phyloP scores from a whole-genome alignment of 2,888 invertebrate genomes.

The Gymnosoma rotundatum region DNA sequence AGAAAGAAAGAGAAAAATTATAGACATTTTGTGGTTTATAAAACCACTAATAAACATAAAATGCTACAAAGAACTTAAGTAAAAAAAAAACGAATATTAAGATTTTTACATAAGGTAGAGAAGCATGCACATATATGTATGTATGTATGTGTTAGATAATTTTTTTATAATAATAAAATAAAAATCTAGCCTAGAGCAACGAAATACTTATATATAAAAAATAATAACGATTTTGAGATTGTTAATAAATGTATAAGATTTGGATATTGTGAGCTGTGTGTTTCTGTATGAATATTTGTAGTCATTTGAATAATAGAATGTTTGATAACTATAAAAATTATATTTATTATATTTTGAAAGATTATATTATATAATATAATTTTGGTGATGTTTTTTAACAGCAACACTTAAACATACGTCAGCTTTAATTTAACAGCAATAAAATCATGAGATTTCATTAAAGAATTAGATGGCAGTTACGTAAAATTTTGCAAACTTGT shows the following conservation, averaged over 20 bases:
- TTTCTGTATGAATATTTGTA: too few relatives aligned
- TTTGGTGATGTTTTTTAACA: constrained; percentile 50
- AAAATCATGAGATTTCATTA: neutral
- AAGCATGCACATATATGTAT: neutral
- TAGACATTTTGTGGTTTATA: constrained; percentile 54
- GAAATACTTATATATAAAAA: neutral
- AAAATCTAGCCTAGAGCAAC: constrained; percentile 1
- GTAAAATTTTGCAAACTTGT: too few relatives aligned
- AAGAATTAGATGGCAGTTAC: neutral
- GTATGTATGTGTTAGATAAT: too few relatives aligned
- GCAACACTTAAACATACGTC: constrained; percentile 7
- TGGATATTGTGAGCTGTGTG: too few relatives aligned
- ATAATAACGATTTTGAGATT: constrained; percentile 33
- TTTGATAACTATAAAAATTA: too few relatives aligned
- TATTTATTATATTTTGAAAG: constrained; percentile 33
- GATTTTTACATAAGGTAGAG: neutral
- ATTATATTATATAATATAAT: constrained; percentile 55
- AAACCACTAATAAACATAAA: constrained; percentile 45
- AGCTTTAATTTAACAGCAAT: neutral
- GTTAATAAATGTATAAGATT: neutral
- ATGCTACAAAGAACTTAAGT: neutral
- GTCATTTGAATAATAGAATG: too few relatives aligned
- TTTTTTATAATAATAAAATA: too few relatives aligned
- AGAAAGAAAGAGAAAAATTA: constrained; percentile 31
- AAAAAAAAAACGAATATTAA: neutral